Base-by-base conservation (phyloP, 2,113 vertebrate genomes). In the Carettochelys insculpta region DNA sequence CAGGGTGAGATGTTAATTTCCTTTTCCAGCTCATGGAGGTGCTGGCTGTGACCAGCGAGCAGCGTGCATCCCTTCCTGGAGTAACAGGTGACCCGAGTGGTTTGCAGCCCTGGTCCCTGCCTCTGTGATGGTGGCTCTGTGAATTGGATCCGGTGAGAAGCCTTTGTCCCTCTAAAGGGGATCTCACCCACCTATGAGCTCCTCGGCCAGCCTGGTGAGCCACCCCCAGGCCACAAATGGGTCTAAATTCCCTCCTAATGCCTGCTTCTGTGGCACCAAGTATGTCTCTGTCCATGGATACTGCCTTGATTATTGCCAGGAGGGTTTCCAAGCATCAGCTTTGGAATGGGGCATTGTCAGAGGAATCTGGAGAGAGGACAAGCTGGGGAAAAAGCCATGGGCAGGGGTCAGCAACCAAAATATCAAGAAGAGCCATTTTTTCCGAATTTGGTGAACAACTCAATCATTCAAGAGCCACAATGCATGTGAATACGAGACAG, bases 181-280 rank as follows among this genome's bases (percentile, higher is more conserved):
- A 38, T 9, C n/a, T 68, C 2, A 9, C 19, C 61, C n/a, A 10
- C 8, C 34, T 58, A 14, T 31, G 11, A 34, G 13, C 14, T 14
- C 31, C 31, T 58, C 2, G 29, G 29, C 56, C 31, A 29, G 19
- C 61, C 61, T n/a, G 61, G 34, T 3, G 17, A 65, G 17, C 61
- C 61, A 65, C 34, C 17, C 61, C 11, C 34, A 65, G 61, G 34
- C 61, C 61, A 8, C 61, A n/a, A 2, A 14, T 65, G 61, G 61
- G 8, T 65, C 61, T 38, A 34, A 34, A 22, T 68, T 3, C 8
- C 61, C 61, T 68, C 20, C n/a, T 11, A 38, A 65, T n/a, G 34
- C 61, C 61, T 38, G 34, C 8, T 68, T 38, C 61, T 68, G 34
- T 38, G n/a, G 19, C 61, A 7, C 3, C 11, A 0, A 0, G 3